These are phyloP conservation scores for Bolborhynchus lineola DNA, from an alignment of 2,113 vertebrate species.

Conservation along the genomic window DNA sequence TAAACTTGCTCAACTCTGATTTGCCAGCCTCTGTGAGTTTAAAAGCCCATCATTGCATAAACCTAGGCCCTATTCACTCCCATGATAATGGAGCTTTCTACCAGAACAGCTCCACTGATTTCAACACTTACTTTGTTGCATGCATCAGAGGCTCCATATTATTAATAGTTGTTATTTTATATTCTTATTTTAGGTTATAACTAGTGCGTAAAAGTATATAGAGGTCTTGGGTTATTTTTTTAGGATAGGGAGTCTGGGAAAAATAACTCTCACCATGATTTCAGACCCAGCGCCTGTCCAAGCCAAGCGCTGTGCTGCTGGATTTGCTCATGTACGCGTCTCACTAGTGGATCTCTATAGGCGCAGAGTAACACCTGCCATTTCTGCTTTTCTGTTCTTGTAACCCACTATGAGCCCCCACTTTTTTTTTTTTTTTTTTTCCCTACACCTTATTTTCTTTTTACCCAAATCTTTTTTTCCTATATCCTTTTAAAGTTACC, in stretches of 20 bases:
- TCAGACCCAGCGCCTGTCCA: background rate
- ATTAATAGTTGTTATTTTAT: background rate
- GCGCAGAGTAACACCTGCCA: background rate
- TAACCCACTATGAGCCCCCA: background rate
- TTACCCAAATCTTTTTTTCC: background rate
- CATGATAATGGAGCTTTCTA: background rate
- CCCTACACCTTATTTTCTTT: background rate
- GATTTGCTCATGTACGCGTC: accelerated
- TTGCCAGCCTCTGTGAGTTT: background rate
- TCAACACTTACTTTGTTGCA: background rate
- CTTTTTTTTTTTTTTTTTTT: background rate
- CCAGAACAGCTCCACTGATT: background rate
- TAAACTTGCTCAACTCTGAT: background rate
- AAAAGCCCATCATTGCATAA: background rate
- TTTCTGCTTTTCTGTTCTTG: background rate
- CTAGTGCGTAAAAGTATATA: background rate
- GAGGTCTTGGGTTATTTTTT: background rate
- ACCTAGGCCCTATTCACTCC: background rate
- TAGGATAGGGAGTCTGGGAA: background rate
- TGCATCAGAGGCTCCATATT: background rate
- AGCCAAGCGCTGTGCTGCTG: background rate
- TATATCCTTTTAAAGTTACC: background rate
- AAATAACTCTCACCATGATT: background rate
- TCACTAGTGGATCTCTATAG: background rate
- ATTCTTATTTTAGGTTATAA: background rate